Conservation (phyloP, 2,113 vertebrate species). For the Erythrocebus patas region DNA sequence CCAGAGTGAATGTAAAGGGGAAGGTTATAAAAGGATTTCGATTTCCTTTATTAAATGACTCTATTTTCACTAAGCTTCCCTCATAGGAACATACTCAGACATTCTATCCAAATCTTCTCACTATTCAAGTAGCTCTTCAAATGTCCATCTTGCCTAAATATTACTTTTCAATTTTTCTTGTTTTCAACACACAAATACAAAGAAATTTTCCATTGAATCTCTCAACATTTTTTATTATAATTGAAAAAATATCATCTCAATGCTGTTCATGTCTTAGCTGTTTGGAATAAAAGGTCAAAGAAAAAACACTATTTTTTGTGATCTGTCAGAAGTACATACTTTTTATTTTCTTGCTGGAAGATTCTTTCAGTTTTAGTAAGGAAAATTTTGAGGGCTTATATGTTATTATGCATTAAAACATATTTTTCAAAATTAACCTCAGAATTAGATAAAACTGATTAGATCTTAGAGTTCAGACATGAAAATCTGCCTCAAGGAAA, state of each 20-base stretch:
- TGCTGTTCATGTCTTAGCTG: background rate
- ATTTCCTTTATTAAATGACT: background rate
- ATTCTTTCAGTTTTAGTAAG: background rate
- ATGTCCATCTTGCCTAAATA: background rate
- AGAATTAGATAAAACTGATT: background rate
- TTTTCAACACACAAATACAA: background rate
- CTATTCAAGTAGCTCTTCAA: background rate
- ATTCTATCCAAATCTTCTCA: background rate
- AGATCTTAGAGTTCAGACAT: background rate
- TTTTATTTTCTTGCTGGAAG: background rate
- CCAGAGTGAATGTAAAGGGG: background rate
- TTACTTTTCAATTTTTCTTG: background rate
- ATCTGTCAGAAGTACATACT: background rate
- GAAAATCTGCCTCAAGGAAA: background rate
- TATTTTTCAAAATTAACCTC: slow-evolving; percentile 11
- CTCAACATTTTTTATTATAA: background rate
- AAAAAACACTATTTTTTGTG: background rate
- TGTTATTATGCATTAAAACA: background rate
- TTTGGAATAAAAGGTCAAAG: background rate
- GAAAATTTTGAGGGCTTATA: background rate
- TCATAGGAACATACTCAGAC: background rate
- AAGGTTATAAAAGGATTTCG: background rate
- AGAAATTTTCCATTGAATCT: background rate
- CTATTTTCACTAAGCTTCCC: background rate
- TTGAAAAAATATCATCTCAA: background rate